Evolutionary conservation across 1,140 invertebrate genomes (phyloP), one percentile per base, ranked within the genome.

Genomic region (Amyelois transitella): DNA sequence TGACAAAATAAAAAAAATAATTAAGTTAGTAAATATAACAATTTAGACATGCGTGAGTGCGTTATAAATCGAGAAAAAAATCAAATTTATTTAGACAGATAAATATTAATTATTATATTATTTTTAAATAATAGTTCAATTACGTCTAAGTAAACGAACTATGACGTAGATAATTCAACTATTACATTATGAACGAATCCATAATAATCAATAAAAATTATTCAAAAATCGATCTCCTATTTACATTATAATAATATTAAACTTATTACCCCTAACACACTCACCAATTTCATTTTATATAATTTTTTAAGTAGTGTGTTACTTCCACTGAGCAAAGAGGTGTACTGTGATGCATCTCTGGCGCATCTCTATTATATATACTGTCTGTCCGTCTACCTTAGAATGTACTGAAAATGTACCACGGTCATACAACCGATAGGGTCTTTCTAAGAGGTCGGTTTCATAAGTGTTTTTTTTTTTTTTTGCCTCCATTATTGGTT

Each of bases 271-370:
- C 6, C 18, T 44, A 44, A 14, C 7, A 19, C 20, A 53, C 51
- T 53, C 43, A 53, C 51, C 51, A 53, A 45, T 44, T 53, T 53
- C 51, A 53, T 53, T 53, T 1, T 52, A 52, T 48, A 10, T 45
- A 20, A 45, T 45, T 20, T 4, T 28, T 18, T 20, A 8, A 45
- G 45, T n/a, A 48, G 45, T 17, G 45, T 48, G 10, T 21, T 21
- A 5, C 45, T 48, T 20, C 38, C n/a, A 53, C 14, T 6, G 38
- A 17, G 18, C 20, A 38, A 8, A 12, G 19, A 21, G 38, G 43
- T 24, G 19, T 18, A 53, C 51, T 53, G 51, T 53, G 51, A 45
- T 53, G 51, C 12, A 6, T 22, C 38, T 8, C 14, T 44, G 51
- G 14, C n/a, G 18, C 43, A 20, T 48, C 38, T 43, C 22, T 12